phyloP scores from a whole-genome alignment of 2,888 invertebrate genomes.

The Phyto melanocephala region DNA sequence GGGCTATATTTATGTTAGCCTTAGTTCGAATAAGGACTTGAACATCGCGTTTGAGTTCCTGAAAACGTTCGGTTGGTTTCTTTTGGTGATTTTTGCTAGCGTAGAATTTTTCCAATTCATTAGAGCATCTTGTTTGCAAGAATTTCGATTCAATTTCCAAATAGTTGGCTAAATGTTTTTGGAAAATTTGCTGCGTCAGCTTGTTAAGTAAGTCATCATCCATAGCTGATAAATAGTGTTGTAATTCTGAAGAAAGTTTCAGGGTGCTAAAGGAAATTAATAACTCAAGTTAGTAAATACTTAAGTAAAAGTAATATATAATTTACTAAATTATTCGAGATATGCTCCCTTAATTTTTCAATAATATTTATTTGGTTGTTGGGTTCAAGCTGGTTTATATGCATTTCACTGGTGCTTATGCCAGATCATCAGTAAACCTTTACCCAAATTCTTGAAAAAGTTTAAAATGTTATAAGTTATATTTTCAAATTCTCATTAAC shows the following conservation, averaged over 20 bases:
- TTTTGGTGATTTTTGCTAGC: slow-evolving; percentile 96
- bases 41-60: slow-evolving; percentile 94
- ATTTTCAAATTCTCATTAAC: too few relatives aligned
- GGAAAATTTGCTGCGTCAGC: slow-evolving; percentile 89
- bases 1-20: slow-evolving; percentile 95
- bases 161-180: slow-evolving; percentile 88
- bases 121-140: slow-evolving; percentile 87
- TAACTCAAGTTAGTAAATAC: neutral
- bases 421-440: too few relatives aligned
- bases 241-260: slow-evolving; percentile 86
- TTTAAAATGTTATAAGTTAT: too few relatives aligned
- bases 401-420: too few relatives aligned
- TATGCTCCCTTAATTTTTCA: too few relatives aligned
- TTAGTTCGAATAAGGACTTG: slow-evolving; percentile 95
- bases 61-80: slow-evolving; percentile 93
- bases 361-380: too few relatives aligned
- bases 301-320: too few relatives aligned
- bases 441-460: too few relatives aligned
- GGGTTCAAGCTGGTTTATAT: too few relatives aligned
- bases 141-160: slow-evolving; percentile 88
- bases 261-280: slow-evolving; percentile 83
- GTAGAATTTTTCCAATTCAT: slow-evolving; percentile 91
- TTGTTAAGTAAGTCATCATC: slow-evolving; percentile 89
- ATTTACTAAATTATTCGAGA: too few relatives aligned
- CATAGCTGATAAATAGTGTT: slow-evolving; percentile 87